Percentiles rank a stretch among this genome's conserved stretches.
These are phyloP conservation scores for Aleadryas rufinucha DNA, from an alignment of 2,113 vertebrate species.

Conservation along the genomic window DNA sequence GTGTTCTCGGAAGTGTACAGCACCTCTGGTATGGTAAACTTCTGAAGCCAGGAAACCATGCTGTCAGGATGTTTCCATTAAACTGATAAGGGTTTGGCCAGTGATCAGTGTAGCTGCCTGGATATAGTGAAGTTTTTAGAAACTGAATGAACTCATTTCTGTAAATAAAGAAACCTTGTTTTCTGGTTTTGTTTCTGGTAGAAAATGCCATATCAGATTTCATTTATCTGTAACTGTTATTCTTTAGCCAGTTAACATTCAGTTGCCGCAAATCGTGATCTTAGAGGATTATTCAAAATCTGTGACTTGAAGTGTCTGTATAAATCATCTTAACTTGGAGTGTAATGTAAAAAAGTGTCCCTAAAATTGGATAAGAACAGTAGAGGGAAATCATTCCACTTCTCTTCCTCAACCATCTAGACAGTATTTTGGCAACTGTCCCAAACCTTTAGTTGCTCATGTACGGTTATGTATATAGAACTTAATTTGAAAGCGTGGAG, in stretches of 20 bases:
- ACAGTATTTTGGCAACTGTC: not conserved
- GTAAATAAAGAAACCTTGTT: not conserved
- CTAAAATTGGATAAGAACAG: not conserved
- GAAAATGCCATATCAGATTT: not conserved
- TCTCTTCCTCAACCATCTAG: not conserved
- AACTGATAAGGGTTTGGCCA: not conserved
- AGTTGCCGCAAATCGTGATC: not conserved
- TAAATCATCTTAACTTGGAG: not conserved
- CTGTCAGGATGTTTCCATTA: not conserved
- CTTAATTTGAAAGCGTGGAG: not conserved
- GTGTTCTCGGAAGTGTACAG: not conserved
- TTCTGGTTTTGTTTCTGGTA: not conserved
- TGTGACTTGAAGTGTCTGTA: not conserved
- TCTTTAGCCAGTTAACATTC: not conserved
- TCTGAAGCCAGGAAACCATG: not conserved
- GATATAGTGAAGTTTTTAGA: not conserved
- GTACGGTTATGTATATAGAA: not conserved
- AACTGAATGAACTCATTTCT: not conserved
- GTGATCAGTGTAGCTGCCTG: not conserved
- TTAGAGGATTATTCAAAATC: not conserved
- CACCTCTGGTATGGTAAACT: not conserved
- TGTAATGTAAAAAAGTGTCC: not conserved
- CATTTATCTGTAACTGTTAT: not conserved
- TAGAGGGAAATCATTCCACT: not conserved
- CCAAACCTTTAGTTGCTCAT: not conserved